Percentiles rank a stretch among this genome's conserved stretches.
These are phyloP conservation scores for Theretra japonica DNA, from an alignment of 2,888 invertebrate species.

Conservation along the genomic window DNA sequence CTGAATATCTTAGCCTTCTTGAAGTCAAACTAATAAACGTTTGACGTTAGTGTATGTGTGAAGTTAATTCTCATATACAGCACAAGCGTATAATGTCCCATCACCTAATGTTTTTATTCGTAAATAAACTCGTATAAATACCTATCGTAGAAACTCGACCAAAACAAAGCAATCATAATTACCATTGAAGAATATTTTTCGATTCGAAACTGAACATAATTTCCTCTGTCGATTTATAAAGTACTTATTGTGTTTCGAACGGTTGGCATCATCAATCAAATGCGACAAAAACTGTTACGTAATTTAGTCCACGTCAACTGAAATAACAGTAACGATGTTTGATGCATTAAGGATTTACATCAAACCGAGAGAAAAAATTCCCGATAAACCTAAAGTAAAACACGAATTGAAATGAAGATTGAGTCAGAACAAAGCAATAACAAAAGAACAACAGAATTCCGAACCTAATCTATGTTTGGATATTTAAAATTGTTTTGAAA, in stretches of 20 bases:
- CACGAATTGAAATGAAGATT: slow-evolving; percentile 28
- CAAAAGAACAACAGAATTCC: slow-evolving; percentile 42
- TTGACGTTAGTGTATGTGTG: too few relatives aligned
- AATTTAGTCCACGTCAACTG: not conserved
- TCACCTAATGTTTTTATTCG: too few relatives aligned
- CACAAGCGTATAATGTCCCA: too few relatives aligned
- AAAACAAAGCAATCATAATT: not conserved
- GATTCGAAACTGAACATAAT: slow-evolving; percentile 1
- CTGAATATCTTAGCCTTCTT: too few relatives aligned
- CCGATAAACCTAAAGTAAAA: slow-evolving; percentile 3
- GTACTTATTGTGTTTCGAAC: slow-evolving; percentile 6
- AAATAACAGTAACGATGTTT: not conserved
- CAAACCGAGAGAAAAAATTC: not conserved
- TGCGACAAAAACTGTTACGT: slow-evolving; percentile 1
- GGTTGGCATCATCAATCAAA: not conserved
- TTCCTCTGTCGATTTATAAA: not conserved
- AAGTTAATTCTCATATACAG: too few relatives aligned
- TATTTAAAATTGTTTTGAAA: slow-evolving; percentile 49
- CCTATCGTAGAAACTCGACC: too few relatives aligned
- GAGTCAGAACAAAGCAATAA: slow-evolving; percentile 42
- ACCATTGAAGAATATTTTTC: not conserved
- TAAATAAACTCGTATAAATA: too few relatives aligned
- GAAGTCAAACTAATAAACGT: too few relatives aligned
- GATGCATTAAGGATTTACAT: slow-evolving; percentile 1
- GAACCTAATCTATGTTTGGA: slow-evolving; percentile 40